These are phyloP conservation scores for Montipora capricornis DNA, from an alignment of 64 coral and sea anemone species.

Conservation along the genomic window DNA sequence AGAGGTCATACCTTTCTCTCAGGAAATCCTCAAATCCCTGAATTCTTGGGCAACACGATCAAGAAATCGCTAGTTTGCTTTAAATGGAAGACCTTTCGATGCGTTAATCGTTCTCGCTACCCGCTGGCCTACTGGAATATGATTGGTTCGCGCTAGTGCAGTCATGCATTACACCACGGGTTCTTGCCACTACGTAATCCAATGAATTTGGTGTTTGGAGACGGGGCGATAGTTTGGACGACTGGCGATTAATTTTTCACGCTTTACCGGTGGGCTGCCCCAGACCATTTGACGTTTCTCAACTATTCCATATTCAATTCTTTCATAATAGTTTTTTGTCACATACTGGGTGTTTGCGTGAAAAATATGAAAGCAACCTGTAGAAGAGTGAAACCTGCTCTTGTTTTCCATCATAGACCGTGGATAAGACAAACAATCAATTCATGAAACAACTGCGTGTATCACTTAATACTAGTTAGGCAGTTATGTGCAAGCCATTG, in stretches of 20 bases:
- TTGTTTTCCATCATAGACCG: not conserved
- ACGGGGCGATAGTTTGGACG: conserved; percentile 5
- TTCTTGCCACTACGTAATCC: conserved; percentile 19
- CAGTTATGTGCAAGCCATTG: not conserved
- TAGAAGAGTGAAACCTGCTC: not conserved
- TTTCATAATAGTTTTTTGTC: conserved; percentile 39
- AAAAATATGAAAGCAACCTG: conserved; percentile 19
- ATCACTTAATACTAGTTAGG: not conserved
- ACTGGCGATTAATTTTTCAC: conserved; percentile 41
- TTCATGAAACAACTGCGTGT: not conserved
- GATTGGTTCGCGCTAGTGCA: conserved; percentile 5
- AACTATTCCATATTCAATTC: conserved; percentile 40
- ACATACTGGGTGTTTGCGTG: conserved; percentile 17
- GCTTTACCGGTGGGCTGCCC: conserved; percentile 5
- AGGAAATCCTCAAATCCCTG: conserved; percentile 61
- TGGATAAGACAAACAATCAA: not conserved
- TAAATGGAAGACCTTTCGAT: conserved; percentile 49
- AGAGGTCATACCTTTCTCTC: conserved; percentile 26
- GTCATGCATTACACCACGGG: conserved; percentile 19
- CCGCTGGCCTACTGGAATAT: not conserved
- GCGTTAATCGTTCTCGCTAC: conserved; percentile 49
- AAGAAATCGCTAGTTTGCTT: conserved; percentile 52
- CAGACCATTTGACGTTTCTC: not conserved
- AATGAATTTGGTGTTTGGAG: conserved; percentile 11
- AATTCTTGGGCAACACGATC: conserved; percentile 53